Evolutionary conservation across 2,113 vertebrate genomes (phyloP).

Genomic region (Scartelaos histophorus): DNA sequence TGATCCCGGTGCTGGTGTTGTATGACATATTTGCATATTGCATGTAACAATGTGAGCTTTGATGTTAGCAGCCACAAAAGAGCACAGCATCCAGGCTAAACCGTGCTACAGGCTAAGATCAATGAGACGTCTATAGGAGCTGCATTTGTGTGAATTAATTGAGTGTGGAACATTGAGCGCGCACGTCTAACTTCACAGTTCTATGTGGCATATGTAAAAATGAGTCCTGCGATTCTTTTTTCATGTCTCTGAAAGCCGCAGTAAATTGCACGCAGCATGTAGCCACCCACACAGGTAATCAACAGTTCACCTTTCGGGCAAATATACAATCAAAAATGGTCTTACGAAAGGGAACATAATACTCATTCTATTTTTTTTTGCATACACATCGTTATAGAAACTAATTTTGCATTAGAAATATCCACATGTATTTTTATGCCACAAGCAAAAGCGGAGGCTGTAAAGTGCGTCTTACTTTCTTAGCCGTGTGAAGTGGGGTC

Average conservation of each 20-base stretch:
- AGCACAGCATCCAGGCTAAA: constrained; percentile 6
- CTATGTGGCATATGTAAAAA: background rate
- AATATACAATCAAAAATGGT: background rate
- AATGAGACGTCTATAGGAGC: background rate
- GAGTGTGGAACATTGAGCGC: constrained; percentile 1
- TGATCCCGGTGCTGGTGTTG: background rate
- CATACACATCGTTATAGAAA: background rate
- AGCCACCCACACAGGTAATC: constrained; percentile 6
- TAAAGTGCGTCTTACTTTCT: too few species aligned
- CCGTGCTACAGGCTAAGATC: background rate
- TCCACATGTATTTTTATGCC: background rate
- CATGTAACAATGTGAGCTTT: constrained; percentile 4
- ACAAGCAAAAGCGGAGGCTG: background rate
- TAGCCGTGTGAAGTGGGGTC: too few species aligned
- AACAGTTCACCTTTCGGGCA: constrained; percentile 2
- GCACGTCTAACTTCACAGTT: background rate
- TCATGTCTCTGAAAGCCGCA: background rate
- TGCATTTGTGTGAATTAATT: background rate
- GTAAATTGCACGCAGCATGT: background rate
- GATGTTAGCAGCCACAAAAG: background rate
- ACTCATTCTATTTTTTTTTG: background rate
- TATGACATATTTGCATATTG: constrained; percentile 4
- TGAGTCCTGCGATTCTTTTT: background rate
- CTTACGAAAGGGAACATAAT: background rate
- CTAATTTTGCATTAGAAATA: background rate